phyloP scores from a whole-genome alignment of 2,113 vertebrate species.

The Oophaga pumilio region DNA sequence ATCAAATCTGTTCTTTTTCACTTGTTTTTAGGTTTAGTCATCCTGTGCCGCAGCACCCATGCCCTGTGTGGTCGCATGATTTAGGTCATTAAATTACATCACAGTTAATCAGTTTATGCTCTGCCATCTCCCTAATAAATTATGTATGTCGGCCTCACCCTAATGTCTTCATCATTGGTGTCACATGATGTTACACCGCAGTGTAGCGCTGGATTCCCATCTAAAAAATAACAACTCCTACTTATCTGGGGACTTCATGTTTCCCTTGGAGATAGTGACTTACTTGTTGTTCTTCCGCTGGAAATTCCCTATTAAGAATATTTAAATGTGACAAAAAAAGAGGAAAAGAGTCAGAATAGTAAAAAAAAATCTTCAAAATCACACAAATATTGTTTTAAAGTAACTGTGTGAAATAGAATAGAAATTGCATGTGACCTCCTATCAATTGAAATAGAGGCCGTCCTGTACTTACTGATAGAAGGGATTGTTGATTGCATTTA shows the following conservation, averaged over 20 bases:
- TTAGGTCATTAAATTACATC: background rate
- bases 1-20: background rate
- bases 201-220: background rate
- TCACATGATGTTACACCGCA: background rate
- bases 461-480: too few species aligned
- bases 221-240: background rate
- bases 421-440: too few species aligned
- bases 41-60: background rate
- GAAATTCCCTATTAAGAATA: background rate
- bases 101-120: background rate
- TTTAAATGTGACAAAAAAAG: background rate
- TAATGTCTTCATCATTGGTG: background rate
- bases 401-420: too few species aligned
- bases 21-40: background rate
- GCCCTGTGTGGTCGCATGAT: background rate
- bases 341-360: background rate
- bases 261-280: background rate
- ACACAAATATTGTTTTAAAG: background rate
- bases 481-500: too few species aligned
- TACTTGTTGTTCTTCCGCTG: background rate
- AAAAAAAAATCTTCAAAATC: background rate
- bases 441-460: too few species aligned
- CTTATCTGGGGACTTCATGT: background rate
- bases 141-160: background rate
- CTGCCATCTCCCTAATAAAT: slow-evolving; percentile 2